These are phyloP conservation scores for Lasioglossum morio DNA, from an alignment of 2,888 invertebrate species.

Conservation along the genomic window DNA sequence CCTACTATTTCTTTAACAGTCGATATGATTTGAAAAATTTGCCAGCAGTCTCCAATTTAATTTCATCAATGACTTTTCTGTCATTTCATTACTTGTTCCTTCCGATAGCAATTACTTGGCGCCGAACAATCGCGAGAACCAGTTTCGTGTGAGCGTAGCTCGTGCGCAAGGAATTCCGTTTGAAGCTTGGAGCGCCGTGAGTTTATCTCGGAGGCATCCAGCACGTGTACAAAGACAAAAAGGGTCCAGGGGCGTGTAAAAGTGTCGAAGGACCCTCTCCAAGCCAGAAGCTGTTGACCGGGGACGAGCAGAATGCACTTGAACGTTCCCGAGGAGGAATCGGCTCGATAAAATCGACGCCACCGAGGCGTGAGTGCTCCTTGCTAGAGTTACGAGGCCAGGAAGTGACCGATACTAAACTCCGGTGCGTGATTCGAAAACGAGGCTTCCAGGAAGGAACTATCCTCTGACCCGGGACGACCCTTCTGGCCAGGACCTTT, in stretches of 20 bases:
- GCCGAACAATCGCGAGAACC: background rate
- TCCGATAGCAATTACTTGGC: background rate
- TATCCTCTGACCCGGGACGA: constrained; percentile 26
- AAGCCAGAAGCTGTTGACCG: constrained; percentile 6
- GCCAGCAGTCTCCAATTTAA: too few relatives aligned
- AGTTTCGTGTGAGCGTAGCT: background rate
- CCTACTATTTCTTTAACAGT: too few relatives aligned
- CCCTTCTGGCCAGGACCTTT: constrained; percentile 44
- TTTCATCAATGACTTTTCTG: too few relatives aligned
- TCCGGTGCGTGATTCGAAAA: constrained; percentile 54
- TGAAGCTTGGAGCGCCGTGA: background rate
- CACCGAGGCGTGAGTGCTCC: background rate
- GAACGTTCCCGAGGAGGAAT: background rate
- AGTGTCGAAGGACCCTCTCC: background rate
- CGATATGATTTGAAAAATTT: too few relatives aligned
- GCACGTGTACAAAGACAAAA: background rate
- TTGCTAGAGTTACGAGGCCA: constrained; percentile 34
- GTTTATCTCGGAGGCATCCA: background rate
- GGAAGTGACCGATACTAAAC: constrained; percentile 64
- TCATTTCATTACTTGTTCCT: too few relatives aligned
- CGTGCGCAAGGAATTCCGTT: background rate
- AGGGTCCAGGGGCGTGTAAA: background rate
- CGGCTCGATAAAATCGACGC: constrained; percentile 35
- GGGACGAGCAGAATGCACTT: background rate
- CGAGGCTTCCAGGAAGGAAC: constrained; percentile 46